These are phyloP conservation scores for Girardinus metallicus DNA, from an alignment of 2,797 vertebrate genomes.

Conservation along the genomic window DNA sequence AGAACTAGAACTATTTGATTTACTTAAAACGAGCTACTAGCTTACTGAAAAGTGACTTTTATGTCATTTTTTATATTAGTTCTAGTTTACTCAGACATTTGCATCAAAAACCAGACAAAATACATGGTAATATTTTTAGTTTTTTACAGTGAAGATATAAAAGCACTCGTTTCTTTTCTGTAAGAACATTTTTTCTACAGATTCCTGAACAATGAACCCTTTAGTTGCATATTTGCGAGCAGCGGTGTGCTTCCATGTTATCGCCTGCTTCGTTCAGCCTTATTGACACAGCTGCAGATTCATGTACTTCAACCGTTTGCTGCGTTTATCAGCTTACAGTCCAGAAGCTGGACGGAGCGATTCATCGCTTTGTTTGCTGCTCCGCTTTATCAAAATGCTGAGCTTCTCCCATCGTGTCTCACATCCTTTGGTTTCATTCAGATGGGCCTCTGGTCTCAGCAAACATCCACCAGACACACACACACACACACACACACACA, in stretches of 20 bases:
- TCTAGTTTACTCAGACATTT: no score
- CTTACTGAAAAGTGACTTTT: no score
- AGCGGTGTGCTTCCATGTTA: background rate
- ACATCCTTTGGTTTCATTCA: slow-evolving; percentile 18
- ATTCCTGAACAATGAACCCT: background rate
- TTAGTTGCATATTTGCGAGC: background rate
- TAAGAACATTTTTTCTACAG: background rate
- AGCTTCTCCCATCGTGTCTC: background rate
- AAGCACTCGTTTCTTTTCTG: background rate
- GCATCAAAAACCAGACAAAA: no score
- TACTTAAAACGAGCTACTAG: no score
- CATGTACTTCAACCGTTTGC: background rate
- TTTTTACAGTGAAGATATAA: background rate
- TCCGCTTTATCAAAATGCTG: background rate
- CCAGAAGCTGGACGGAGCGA: background rate
- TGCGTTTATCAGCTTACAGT: slow-evolving; percentile 1
- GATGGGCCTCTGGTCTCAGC: slow-evolving; percentile 37
- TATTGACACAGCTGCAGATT: slow-evolving; percentile 1
- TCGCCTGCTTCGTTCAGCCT: background rate
- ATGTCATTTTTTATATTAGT: no score
- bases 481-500: slow-evolving; percentile 35
- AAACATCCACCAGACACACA: slow-evolving; percentile 11
- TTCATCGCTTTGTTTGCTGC: background rate
- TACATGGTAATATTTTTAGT: no score
- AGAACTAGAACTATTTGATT: no score